Conservation (phyloP, 2,797 vertebrate genomes). For the Nasua narica region DNA sequence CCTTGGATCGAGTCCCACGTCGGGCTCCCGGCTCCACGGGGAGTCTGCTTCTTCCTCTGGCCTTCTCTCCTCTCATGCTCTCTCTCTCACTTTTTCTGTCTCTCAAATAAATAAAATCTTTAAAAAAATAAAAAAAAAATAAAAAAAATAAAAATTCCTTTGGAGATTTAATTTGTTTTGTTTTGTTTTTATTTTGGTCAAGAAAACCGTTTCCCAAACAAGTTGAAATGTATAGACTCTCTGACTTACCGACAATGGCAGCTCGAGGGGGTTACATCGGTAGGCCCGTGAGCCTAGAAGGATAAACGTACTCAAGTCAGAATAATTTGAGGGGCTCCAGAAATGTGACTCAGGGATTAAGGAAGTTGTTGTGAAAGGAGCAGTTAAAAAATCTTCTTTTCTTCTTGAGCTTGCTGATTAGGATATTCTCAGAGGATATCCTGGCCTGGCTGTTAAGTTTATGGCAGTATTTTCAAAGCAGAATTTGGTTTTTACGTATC, state of each 20-base stretch:
- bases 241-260: background rate
- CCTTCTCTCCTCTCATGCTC: too few relatives aligned
- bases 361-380: background rate
- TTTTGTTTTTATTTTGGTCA: background rate
- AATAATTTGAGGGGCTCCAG: background rate
- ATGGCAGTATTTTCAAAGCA: conserved; percentile 24
- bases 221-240: background rate
- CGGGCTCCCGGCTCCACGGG: too few relatives aligned
- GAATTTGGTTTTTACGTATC: conserved; percentile 20
- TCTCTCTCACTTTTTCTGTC: too few relatives aligned
- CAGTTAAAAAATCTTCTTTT: background rate
- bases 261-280: background rate
- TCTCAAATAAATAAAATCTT: too few relatives aligned
- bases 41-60: too few relatives aligned
- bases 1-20: too few relatives aligned
- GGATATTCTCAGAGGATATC: background rate
- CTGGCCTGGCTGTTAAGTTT: background rate
- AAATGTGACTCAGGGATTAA: background rate
- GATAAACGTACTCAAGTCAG: background rate
- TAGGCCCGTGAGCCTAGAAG: background rate
- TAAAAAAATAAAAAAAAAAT: too few relatives aligned
- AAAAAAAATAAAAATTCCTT: background rate
- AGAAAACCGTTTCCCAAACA: background rate
- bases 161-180: background rate
- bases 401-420: background rate